These are phyloP conservation scores for Fulica atra DNA, from an alignment of 2,113 vertebrate genomes.

Conservation along the genomic window DNA sequence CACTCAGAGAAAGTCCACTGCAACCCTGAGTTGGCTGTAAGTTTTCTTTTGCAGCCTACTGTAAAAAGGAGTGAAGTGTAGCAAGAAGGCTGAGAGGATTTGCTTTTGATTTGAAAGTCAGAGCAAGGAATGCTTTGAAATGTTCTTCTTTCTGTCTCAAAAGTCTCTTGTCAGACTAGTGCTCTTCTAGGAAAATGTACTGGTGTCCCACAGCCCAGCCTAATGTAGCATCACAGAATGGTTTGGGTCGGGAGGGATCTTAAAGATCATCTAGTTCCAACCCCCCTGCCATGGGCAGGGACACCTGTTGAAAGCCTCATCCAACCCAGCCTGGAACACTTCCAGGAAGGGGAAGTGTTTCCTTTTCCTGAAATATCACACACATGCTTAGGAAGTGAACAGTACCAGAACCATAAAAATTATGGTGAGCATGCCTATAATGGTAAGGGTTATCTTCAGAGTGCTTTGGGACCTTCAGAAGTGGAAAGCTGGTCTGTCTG, in stretches of 20 bases:
- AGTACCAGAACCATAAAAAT: not conserved
- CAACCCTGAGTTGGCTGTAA: not conserved
- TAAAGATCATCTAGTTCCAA: not conserved
- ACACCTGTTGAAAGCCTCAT: not conserved
- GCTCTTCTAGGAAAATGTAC: not conserved
- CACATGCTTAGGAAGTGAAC: not conserved
- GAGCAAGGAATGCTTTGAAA: not conserved
- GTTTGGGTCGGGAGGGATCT: not conserved
- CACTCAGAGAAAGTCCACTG: not conserved
- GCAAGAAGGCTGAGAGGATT: not conserved
- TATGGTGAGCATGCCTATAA: not conserved
- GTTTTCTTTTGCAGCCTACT: not conserved
- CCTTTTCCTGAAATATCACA: not conserved
- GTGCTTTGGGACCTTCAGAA: not conserved
- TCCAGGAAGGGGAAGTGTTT: not conserved
- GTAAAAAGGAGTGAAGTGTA: not conserved
- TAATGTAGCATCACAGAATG: not conserved
- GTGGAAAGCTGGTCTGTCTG: not conserved
- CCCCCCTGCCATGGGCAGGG: accelerated
- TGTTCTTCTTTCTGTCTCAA: not conserved
- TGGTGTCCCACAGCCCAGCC: not conserved
- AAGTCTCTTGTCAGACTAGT: not conserved
- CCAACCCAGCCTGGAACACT: not conserved
- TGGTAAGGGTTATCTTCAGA: not conserved
- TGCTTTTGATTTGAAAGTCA: not conserved